Evolutionary conservation across 1,140 invertebrate species (phyloP), one percentile per base, ranked within the genome.

Genomic region (Leptopilina clavipes): DNA sequence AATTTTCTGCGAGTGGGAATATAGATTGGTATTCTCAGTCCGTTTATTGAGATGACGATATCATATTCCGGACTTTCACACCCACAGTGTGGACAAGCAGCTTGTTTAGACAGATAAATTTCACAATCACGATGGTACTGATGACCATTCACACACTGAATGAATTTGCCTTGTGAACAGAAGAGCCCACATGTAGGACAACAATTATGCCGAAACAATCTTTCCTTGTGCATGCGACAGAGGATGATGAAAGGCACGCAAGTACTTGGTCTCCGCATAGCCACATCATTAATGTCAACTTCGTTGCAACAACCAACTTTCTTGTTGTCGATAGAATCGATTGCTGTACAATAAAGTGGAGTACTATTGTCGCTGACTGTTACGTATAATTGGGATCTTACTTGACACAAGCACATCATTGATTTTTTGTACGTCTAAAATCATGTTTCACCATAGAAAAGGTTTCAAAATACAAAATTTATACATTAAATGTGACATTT

Each of bases 181-280:
- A 97, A 98, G 17, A 96, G 90, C 7, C 97, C 97, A 89, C 97
- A 98, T 0, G 94, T 94, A 0, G 97, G 95, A 87, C 97, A 98
- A 86, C 96, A 97, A 85, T 97, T 96, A 87, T 98, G 97, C 37
- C 93, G 87, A 8, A 93, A 87, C 31, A 98, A 87, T 75, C 96
- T 92, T 82, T 94, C 93, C 78, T 93, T 92, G 88, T 98, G 97
- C 84, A 94, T 92, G 52, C 94, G 92, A 89, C 97, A 98, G 1
- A 97, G 90, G n/a, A 96, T 93, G 85, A 95, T 93, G 88, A 95
- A 98, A 40, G 96, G 96, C 71, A 97, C 94, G 70, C 94, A 92
- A 0, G 93, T 93, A 59, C 96, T 95, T 1, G 97, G 94, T 44
- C 97, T 91, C 17, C 95, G 89, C 86, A 97, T 92, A 59, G 91